Evolutionary conservation across 2,888 invertebrate genomes (phyloP).

Genomic region (Ochlodes sylvanus): DNA sequence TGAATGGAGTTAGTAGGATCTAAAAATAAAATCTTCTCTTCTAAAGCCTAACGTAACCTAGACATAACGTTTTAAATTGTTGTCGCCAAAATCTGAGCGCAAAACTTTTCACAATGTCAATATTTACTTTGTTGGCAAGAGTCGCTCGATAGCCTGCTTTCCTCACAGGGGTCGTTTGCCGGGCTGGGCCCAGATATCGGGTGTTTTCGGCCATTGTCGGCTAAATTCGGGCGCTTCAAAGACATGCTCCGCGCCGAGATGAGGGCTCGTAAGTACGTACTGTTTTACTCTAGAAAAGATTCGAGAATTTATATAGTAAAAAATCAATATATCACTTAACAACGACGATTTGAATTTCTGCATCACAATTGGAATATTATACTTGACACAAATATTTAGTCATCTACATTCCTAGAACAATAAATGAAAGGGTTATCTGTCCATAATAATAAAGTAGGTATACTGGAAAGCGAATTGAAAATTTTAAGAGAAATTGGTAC

Average conservation of each 20-base stretch:
- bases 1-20: neutral
- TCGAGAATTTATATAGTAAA: neutral
- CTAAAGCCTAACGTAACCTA: too few species aligned
- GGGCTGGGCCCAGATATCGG: constrained; percentile 12
- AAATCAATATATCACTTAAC: too few species aligned
- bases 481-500: too few species aligned
- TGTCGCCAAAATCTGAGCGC: constrained; percentile 3
- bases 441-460: too few species aligned
- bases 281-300: neutral
- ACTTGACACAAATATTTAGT: too few species aligned
- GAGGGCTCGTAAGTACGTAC: neutral
- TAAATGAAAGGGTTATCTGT: too few species aligned
- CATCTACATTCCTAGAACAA: too few species aligned
- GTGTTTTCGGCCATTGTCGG: constrained; percentile 13
- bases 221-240: constrained; percentile 2
- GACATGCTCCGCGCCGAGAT: neutral
- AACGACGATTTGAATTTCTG: too few species aligned
- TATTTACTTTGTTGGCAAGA: constrained; percentile 10
- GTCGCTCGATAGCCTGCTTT: constrained; percentile 9
- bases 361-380: too few species aligned
- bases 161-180: constrained; percentile 10
- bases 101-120: neutral
- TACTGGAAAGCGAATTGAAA: too few species aligned
- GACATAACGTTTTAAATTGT: neutral
- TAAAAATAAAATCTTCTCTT: neutral